Base-by-base conservation (phyloP, 2,797 vertebrate species). In the Glyptemys insculpta region DNA sequence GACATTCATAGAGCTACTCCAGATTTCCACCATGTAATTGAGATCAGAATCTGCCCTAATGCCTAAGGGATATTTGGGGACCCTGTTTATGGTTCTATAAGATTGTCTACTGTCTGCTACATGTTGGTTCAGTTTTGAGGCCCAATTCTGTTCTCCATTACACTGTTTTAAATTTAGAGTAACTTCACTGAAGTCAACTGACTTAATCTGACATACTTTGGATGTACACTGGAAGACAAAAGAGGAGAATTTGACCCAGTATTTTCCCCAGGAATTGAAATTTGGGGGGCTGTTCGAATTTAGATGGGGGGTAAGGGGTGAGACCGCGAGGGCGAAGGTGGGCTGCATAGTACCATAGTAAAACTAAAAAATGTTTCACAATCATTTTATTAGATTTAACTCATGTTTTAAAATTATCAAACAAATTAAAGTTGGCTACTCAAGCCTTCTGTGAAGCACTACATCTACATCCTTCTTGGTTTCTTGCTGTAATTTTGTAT, bases 21-120 rank as follows among this genome's bases (percentile, higher is more conserved):
- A 83, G 59, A 65, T 87, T 96, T 92, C 87, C 81, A 50, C 79
- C 91, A 86, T 27, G 88, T 23, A 89, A 82, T 27, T 53, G 52
- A 84, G 59, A 94, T 47, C 89, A 92, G 65, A 94, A 57, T 16
- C 34, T 68, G 88, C 91, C 52, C 89, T 80, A 82, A 76, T 91
- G 85, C 34, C 59, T 25, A 4, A 0, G 79, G 74, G 84, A 90
- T 86, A 87, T 23, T 54, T 78, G 12, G 15, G 21, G 44, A 90
- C 53, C 6, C 29, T 81, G 50, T 2, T 0, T 52, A 93, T 92
- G 34, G 34, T 52, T 19, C 2, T 92, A 91, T 83, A 41, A 80
- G 57, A n/a, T 37, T 81, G 1, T 59, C 5, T 12, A 37, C 78
- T 52, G 31, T 82, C 37, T 93, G 3, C 0, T 80, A 89, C 10